Evolutionary conservation across 35 echinoderm and acorn worm species (phyloP).

Genomic region (Heliocidaris tuberculata): DNA sequence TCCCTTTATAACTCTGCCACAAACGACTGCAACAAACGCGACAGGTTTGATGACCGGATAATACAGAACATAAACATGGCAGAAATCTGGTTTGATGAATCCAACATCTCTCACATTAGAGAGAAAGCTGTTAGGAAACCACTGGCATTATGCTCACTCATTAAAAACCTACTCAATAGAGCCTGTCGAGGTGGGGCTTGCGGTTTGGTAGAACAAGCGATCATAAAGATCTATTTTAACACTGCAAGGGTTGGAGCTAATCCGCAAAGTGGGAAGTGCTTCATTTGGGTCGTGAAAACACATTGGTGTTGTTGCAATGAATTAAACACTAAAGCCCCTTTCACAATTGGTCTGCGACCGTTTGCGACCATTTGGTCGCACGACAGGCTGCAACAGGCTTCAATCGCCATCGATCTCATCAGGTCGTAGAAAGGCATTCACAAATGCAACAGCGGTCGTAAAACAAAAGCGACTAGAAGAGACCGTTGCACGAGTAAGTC

Average conservation of each 20-base stretch:
- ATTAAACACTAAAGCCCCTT: conserved; percentile 19
- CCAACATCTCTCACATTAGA: neutral
- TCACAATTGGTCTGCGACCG: too few relatives aligned
- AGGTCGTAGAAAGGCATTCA: too few relatives aligned
- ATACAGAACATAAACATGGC: neutral
- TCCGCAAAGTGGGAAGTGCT: neutral
- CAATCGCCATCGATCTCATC: too few relatives aligned
- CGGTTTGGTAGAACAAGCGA: neutral
- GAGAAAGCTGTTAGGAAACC: neutral
- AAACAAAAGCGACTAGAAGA: too few relatives aligned
- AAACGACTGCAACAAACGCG: neutral
- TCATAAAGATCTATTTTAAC: neutral
- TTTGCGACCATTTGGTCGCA: too few relatives aligned
- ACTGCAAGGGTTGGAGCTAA: neutral
- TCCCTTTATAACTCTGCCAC: too few relatives aligned
- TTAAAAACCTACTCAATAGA: neutral
- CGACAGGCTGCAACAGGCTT: too few relatives aligned
- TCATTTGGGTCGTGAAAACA: neutral
- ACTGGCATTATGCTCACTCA: neutral
- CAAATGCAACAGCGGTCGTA: too few relatives aligned
- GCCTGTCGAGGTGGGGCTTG: neutral
- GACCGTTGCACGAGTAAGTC: too few relatives aligned
- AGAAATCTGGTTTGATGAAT: neutral
- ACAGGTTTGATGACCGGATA: neutral
- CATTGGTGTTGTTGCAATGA: neutral